Evolutionary conservation across 2,113 vertebrate genomes (phyloP).

Genomic region (Antigone vipio): DNA sequence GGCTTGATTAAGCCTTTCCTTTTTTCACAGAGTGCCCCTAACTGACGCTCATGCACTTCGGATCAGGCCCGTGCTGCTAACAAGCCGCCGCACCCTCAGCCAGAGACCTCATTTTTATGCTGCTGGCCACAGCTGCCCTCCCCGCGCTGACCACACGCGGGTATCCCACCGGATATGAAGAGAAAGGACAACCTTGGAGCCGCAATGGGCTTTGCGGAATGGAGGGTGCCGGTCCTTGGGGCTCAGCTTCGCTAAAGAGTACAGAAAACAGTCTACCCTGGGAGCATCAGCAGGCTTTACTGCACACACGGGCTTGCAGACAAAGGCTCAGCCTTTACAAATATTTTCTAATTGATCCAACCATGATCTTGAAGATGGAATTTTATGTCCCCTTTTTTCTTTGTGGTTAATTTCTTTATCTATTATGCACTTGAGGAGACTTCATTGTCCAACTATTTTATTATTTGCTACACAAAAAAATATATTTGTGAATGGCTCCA

Average conservation of each 20-base stretch:
- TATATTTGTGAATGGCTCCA: constrained; percentile 69
- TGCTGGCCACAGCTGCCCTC: not conserved
- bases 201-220: fast-evolving
- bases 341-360: constrained; percentile 60
- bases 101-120: not conserved
- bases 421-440: constrained; percentile 44
- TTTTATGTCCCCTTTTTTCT: constrained; percentile 13
- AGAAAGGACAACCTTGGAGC: not conserved
- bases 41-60: fast-evolving
- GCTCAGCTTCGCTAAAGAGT: not conserved
- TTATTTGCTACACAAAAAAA: constrained; percentile 62
- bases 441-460: constrained; percentile 64
- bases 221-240: not conserved
- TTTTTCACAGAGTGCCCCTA: not conserved
- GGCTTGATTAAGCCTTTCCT: not conserved
- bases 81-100: not conserved
- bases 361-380: constrained; percentile 8
- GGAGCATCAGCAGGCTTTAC: not conserved
- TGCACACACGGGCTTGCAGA: not conserved
- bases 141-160: fast-evolving
- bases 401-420: constrained; percentile 11
- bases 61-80: not conserved
- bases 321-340: constrained; percentile 43
- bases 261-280: not conserved
- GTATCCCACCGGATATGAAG: fast-evolving